Percentiles rank a stretch among this genome's conserved stretches.
Conservation (phyloP, 2,797 vertebrate genomes). For the Champsocephalus gunnari region DNA sequence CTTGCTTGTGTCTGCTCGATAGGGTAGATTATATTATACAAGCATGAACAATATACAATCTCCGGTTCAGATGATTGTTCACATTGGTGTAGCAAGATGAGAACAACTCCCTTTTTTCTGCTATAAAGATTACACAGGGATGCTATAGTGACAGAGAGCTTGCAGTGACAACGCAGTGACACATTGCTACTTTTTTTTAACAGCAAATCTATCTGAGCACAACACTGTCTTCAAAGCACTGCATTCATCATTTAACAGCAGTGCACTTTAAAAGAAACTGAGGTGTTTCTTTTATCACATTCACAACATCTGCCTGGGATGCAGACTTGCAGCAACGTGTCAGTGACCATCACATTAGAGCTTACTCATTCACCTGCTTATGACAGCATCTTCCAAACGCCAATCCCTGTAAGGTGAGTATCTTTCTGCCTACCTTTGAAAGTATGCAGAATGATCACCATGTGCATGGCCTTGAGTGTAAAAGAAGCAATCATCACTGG, state of each 20-base stretch:
- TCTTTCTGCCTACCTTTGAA: slow-evolving; percentile 28
- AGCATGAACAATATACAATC: slow-evolving; percentile 19
- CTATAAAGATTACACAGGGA: slow-evolving; percentile 6
- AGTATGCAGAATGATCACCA: slow-evolving; percentile 42
- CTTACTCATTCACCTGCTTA: slow-evolving; percentile 26
- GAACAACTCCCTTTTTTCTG: slow-evolving; percentile 13
- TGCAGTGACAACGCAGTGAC: slow-evolving; percentile 37
- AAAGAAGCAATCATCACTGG: slow-evolving; percentile 42
- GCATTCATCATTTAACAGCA: slow-evolving; percentile 21
- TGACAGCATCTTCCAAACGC: slow-evolving; percentile 38
- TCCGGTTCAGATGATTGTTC: slow-evolving; percentile 30
- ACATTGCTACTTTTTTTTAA: slow-evolving; percentile 32
- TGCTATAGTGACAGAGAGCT: slow-evolving; percentile 21
- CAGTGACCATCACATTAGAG: slow-evolving; percentile 15
- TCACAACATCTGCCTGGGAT: slow-evolving; percentile 33
- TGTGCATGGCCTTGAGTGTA: slow-evolving; percentile 20
- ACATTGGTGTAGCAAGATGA: neutral
- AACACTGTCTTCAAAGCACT: slow-evolving; percentile 25
- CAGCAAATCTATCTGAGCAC: slow-evolving; percentile 24
- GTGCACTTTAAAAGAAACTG: slow-evolving; percentile 1
- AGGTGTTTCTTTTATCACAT: slow-evolving; percentile 28
- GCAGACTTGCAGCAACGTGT: slow-evolving; percentile 32
- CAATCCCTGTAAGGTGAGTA: slow-evolving; percentile 36
- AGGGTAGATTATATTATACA: slow-evolving; percentile 42
- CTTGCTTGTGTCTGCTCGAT: slow-evolving; percentile 42